Percentiles rank a stretch among this genome's conserved stretches.
These are phyloP conservation scores for Hololepta plana DNA, from an alignment of 2,888 invertebrate species.

Conservation along the genomic window DNA sequence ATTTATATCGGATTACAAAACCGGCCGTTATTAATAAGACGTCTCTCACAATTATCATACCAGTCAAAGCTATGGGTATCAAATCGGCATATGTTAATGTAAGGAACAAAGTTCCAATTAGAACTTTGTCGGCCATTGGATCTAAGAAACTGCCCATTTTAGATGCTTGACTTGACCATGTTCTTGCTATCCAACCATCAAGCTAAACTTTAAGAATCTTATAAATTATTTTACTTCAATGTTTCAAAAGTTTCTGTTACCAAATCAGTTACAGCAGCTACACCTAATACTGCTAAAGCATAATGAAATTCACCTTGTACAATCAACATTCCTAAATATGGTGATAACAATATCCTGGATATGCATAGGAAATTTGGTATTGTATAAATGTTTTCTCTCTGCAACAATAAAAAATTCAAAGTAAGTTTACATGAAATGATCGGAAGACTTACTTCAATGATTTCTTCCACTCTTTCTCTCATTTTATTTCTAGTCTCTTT, in stretches of 20 bases:
- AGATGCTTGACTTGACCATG: conserved; percentile 78
- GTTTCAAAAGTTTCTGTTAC: conserved; percentile 37
- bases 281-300: conserved; percentile 63
- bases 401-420: conserved; percentile 11
- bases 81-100: conserved; percentile 70
- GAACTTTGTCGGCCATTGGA: conserved; percentile 91
- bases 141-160: conserved; percentile 90
- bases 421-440: conserved; percentile 1
- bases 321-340: conserved; percentile 78
- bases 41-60: conserved; percentile 72
- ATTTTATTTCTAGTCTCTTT: conserved; percentile 52
- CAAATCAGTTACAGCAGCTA: conserved; percentile 84
- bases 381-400: conserved; percentile 80
- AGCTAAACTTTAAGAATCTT: conserved; percentile 34
- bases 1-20: conserved; percentile 79
- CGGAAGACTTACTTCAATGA: conserved; percentile 41
- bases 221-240: conserved; percentile 5
- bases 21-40: conserved; percentile 63
- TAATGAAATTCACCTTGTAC: conserved; percentile 59
- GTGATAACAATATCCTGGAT: conserved; percentile 68
- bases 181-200: conserved; percentile 93
- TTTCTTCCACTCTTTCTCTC: conserved; percentile 53
- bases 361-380: conserved; percentile 84
- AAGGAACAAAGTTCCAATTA: conserved; percentile 77
- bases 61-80: conserved; percentile 66